These are phyloP conservation scores for Sylvicapra grimmia DNA, from an alignment of 2,113 vertebrate genomes.

Conservation along the genomic window DNA sequence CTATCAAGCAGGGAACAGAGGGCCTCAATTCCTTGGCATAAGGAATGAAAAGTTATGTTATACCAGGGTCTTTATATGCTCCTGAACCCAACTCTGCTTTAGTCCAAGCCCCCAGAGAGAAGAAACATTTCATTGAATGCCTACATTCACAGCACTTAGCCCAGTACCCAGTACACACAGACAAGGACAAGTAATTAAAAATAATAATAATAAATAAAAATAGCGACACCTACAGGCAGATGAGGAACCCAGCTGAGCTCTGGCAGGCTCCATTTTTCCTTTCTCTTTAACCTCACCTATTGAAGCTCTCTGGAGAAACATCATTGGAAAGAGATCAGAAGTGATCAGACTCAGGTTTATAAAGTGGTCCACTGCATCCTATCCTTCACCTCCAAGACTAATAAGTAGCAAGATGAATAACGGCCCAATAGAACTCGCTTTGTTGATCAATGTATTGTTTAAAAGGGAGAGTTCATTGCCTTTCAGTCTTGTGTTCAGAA, in stretches of 20 bases:
- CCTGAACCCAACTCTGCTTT: not conserved
- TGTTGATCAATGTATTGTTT: not conserved
- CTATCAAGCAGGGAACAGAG: not conserved
- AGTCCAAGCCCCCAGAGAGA: not conserved
- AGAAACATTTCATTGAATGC: not conserved
- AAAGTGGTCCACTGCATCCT: not conserved
- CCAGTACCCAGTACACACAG: not conserved
- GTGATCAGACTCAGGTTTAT: not conserved
- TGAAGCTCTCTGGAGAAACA: not conserved
- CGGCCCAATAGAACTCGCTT: not conserved
- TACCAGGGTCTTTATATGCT: not conserved
- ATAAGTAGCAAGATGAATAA: not conserved
- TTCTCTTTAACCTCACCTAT: not conserved
- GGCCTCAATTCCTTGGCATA: not conserved
- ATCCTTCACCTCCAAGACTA: not conserved
- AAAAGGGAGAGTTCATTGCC: not conserved
- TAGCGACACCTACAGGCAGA: not conserved
- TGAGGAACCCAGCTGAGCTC: not conserved
- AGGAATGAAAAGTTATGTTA: not conserved
- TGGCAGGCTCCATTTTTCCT: not conserved
- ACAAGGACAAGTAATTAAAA: not conserved
- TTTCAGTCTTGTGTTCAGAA: not conserved
- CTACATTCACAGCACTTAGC: not conserved
- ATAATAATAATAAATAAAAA: not conserved
- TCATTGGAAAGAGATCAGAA: not conserved